Evolutionary conservation across 1,140 invertebrate genomes (phyloP), one percentile per base, ranked within the genome.

Genomic region (Microplitis demolitor): DNA sequence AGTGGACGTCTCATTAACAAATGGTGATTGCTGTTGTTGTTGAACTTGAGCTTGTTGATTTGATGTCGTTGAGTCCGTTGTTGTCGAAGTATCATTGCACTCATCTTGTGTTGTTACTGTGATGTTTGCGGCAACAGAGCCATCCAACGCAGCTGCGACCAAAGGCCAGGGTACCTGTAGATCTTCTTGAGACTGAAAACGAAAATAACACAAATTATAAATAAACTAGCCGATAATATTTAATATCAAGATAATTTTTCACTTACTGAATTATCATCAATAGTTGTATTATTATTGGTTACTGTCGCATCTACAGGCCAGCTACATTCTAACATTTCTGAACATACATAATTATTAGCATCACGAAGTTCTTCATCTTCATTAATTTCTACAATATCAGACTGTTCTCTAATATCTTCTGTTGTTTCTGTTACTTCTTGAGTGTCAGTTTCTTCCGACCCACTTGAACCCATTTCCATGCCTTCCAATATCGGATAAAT

Each of bases 261-360:
- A 67, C 81, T 82, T 77, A 85, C 82, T 77, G 73, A 66, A 68
- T 80, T 84, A 61, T 75, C 82, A 62, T 70, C 79, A 66, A 81
- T 82, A 66, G 64, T 76, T 69, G 82, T 76, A 45, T 77, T 81
- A 39, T 37, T 67, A 34, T 67, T 71, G 75, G 81, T 85, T 75
- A 86, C 82, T n/a, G 78, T 80, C 6, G 82, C 77, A 71, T 86
- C 83, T n/a, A 83, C 80, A 5, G 83, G 77, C 86, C 86, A 87
- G 33, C 80, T 87, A 62, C 85, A 86, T 45, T 86, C 86, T 13
- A 87, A 66, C 85, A 87, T 87, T 72, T 86, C 86, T 1, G 85
- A 86, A 61, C 85, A 87, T 35, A 87, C 86, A n/a, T 87, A 87
- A 76, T 87, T 87, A 56, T 87, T 87, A 0, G 86, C 86, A 50